Percentiles rank a stretch among this genome's conserved stretches.
Evolutionary conservation across 2,113 vertebrate species (phyloP).

Genomic region (Paratilapia polleni): DNA sequence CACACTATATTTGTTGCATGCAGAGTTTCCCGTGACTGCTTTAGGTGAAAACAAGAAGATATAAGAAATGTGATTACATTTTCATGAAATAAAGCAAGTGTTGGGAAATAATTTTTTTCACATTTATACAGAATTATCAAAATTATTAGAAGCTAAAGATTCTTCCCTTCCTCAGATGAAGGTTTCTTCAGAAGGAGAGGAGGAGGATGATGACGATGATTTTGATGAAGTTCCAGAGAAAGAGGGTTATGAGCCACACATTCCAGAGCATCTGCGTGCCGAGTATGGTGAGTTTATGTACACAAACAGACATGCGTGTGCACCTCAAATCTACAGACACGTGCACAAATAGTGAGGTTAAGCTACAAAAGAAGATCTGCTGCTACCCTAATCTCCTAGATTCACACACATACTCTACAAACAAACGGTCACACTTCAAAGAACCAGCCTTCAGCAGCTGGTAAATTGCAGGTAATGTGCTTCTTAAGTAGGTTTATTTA

Average conservation of each 20-base stretch:
- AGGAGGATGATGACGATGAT: conserved; percentile 81
- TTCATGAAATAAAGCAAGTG: background rate
- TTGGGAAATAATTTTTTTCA: background rate
- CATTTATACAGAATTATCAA: background rate
- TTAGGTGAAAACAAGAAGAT: background rate
- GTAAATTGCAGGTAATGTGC: background rate
- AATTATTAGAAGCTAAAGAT: background rate
- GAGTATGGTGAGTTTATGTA: conserved; percentile 89
- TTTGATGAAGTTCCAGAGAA: conserved; percentile 97
- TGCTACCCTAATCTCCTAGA: conserved; percentile 73
- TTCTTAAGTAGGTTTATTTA: conserved; percentile 42
- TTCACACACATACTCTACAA: conserved; percentile 57
- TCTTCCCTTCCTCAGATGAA: conserved; percentile 65
- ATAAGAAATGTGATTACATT: background rate
- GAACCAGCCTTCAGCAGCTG: conserved; percentile 9
- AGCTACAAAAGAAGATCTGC: conserved; percentile 80
- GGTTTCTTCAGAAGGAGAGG: conserved; percentile 61
- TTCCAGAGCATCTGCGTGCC: conserved; percentile 87
- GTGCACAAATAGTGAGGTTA: conserved; percentile 63
- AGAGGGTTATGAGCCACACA: conserved; percentile 91
- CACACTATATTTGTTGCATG: background rate
- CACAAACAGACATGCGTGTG: conserved; percentile 8
- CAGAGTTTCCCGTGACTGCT: background rate
- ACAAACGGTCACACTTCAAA: conserved; percentile 44
- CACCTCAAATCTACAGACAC: conserved; percentile 64